Percentiles rank a stretch among this genome's conserved stretches.
Conservation (phyloP, 2,797 vertebrate genomes). For the Furcifer pardalis region DNA sequence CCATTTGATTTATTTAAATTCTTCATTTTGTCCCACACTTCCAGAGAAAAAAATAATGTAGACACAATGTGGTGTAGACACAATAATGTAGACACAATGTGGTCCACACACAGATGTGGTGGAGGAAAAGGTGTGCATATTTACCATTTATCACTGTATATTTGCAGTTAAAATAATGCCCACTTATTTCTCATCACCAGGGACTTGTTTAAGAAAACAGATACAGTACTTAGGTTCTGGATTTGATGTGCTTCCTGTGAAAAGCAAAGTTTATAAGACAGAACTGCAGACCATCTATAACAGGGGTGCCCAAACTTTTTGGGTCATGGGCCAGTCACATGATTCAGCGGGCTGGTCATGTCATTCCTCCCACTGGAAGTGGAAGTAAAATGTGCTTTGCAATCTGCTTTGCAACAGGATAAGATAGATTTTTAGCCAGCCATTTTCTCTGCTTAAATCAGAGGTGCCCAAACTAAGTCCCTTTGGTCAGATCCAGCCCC, state of each 20-base stretch:
- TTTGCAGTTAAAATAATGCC: background rate
- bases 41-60: background rate
- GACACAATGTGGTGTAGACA: too few species aligned
- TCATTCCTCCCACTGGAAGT: too few species aligned
- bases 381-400: too few species aligned
- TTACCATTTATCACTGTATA: background rate
- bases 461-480: too few species aligned
- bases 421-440: too few species aligned
- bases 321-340: too few species aligned
- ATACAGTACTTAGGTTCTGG: background rate
- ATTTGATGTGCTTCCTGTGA: background rate
- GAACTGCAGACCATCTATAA: background rate
- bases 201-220: background rate
- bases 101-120: background rate
- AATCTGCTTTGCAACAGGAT: too few species aligned
- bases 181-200: background rate
- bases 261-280: background rate
- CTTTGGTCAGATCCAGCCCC: too few species aligned
- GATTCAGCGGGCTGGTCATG: too few species aligned
- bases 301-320: too few species aligned
- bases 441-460: too few species aligned
- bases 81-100: too few species aligned
- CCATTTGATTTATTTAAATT: constrained; percentile 1
- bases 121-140: background rate
- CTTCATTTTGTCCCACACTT: background rate